Evolutionary conservation across 1,140 invertebrate genomes (phyloP), one percentile per base, ranked within the genome.

Genomic region (Drosophila bocqueti): DNA sequence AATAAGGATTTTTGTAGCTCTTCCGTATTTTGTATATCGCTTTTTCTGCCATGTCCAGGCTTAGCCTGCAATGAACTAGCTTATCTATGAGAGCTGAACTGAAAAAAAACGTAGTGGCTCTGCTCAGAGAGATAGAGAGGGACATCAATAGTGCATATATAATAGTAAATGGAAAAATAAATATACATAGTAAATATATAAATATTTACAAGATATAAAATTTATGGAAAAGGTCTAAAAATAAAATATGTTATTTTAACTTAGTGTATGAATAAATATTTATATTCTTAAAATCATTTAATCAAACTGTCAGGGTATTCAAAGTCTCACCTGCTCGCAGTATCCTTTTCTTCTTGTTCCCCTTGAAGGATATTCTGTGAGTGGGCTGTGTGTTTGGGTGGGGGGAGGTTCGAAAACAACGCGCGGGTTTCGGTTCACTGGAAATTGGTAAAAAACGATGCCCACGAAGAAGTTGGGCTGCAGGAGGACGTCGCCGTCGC

Each of bases 361-460:
- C 34, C 54, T 55, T 21, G 54, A 57, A 57, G 54, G 54, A 57
- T 57, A 40, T 26, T 26, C 54, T n/a, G 21, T n/a, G 54, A 57
- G 42, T 71, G 58, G 34, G 34, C 10, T 38, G 50, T 68, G 34
- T n/a, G 18, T 9, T 18, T 16, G 13, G 36, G 18, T 26, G 40
- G 38, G 11, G 55, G 34, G 38, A 34, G 64, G 13, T 65, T 29
- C 64, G 49, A 64, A 87, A 87, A 87, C 84, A 90, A 90, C 81
- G 81, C 85, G 81, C 82, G 75, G 85, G 86, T 76, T 89, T 85
- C 85, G 86, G 81, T 89, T 89, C 85, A 89, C 78, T 89, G 76
- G 85, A 90, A 84, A 90, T 79, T 90, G 66, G 64, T 80, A 79
- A 90, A 87, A 83, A 81, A 63, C 75, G 64, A 66, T 74, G 81